Conservation (phyloP, 1,140 invertebrate species). For the Penaeus chinensis region DNA sequence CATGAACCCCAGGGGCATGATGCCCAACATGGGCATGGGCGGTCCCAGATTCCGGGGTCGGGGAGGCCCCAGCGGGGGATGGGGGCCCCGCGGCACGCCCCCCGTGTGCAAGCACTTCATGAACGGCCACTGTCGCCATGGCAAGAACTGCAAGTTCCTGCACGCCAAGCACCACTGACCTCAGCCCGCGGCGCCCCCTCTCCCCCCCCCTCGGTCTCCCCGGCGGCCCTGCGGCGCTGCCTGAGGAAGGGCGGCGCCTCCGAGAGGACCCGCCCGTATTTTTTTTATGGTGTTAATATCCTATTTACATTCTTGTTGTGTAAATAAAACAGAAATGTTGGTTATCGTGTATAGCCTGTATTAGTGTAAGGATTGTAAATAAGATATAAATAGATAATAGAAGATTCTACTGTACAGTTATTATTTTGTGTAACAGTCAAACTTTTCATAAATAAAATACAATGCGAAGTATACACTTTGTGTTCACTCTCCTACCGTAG, state of each 20-base stretch:
- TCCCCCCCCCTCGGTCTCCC: no score
- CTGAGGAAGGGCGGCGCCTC: no score
- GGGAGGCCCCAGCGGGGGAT: conserved; percentile 32
- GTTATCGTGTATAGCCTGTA: no score
- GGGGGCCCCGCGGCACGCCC: not conserved
- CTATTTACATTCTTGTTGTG: no score
- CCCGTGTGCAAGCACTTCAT: conserved; percentile 50
- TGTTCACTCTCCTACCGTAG: no score
- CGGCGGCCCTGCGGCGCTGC: no score
- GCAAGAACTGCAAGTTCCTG: conserved; percentile 45
- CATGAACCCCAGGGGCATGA: conserved; percentile 51
- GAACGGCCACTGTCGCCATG: conserved; percentile 52
- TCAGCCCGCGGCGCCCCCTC: not conserved
- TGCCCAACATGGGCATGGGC: conserved; percentile 45
- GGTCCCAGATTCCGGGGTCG: conserved; percentile 25
- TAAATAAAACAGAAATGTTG: no score
- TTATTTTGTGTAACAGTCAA: conserved; percentile 51
- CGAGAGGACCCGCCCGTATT: no score
- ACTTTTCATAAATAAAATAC: conserved; percentile 48
- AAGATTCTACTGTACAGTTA: conserved; percentile 44
- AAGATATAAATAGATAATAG: conserved; percentile 10
- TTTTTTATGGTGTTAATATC: no score
- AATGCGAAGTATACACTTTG: not conserved
- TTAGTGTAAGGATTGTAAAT: not conserved
- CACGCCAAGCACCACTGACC: conserved; percentile 32